Conservation (phyloP, 2,888 invertebrate genomes). For the Seira sanloemensis region DNA sequence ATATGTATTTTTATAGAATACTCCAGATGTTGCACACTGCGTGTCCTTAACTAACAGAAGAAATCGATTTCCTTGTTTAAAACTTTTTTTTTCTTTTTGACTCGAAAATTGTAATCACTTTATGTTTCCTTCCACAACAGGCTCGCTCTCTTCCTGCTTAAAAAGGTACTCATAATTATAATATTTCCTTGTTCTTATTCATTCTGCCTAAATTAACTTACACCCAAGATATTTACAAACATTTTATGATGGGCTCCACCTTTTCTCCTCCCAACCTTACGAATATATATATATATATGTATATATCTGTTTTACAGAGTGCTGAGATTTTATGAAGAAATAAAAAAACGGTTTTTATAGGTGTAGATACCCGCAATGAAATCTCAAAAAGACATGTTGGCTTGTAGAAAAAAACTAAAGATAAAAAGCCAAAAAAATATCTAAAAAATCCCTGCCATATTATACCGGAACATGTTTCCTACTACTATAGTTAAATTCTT, state of each 20-base stretch:
- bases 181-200: too few species aligned
- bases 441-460: constrained; percentile 47
- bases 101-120: constrained; percentile 48
- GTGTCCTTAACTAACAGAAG: background rate
- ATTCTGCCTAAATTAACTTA: too few species aligned
- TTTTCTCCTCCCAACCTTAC: too few species aligned
- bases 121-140: constrained; percentile 44
- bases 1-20: constrained; percentile 23
- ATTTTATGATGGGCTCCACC: constrained; percentile 9
- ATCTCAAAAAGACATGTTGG: constrained; percentile 52
- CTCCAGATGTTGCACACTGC: constrained; percentile 41
- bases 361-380: constrained; percentile 63
- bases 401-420: background rate
- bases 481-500: too few species aligned
- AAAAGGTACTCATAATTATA: constrained; percentile 49
- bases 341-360: constrained; percentile 15
- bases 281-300: too few species aligned
- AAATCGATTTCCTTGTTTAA: constrained; percentile 24
- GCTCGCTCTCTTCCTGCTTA: constrained; percentile 49
- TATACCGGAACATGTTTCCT: constrained; percentile 47
- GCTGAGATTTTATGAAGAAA: too few species aligned
- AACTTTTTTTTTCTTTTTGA: constrained; percentile 38
- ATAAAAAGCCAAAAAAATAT: background rate
- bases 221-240: constrained; percentile 18
- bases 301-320: too few species aligned